phyloP scores from a whole-genome alignment of 2,113 vertebrate genomes.

The Vulpes lagopus region DNA sequence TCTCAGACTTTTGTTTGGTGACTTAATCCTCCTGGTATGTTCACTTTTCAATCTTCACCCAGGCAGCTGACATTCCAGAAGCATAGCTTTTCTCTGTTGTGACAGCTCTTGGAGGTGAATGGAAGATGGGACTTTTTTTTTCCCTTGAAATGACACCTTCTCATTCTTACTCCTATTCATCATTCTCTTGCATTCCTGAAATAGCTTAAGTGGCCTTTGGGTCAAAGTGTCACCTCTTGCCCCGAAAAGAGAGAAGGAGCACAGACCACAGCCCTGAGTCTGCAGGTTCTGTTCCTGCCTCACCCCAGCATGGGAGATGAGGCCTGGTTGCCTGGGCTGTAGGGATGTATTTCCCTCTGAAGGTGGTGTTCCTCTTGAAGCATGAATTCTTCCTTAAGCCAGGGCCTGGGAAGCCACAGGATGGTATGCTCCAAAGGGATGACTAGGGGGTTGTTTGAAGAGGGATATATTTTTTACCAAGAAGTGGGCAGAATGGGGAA shows the following conservation, averaged over 20 bases:
- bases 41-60: background rate
- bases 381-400: background rate
- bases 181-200: conserved; percentile 57
- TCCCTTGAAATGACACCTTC: background rate
- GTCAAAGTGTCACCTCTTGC: background rate
- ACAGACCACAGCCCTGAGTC: background rate
- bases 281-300: background rate
- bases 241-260: background rate
- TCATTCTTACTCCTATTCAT: conserved; percentile 12
- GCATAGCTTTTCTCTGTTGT: conserved; percentile 24
- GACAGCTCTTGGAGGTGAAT: conserved; percentile 11
- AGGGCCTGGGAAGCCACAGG: background rate
- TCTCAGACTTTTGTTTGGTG: background rate
- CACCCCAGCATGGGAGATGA: background rate
- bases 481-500: background rate
- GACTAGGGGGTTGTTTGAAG: background rate
- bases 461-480: background rate
- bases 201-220: background rate
- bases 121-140: background rate
- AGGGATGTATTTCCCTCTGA: background rate
- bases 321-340: too few relatives aligned
- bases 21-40: conserved; percentile 16
- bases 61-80: conserved; percentile 30
- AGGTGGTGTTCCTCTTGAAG: background rate
- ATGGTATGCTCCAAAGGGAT: background rate